Conservation (phyloP, 2,888 invertebrate species). For the Oscheius onirici region DNA sequence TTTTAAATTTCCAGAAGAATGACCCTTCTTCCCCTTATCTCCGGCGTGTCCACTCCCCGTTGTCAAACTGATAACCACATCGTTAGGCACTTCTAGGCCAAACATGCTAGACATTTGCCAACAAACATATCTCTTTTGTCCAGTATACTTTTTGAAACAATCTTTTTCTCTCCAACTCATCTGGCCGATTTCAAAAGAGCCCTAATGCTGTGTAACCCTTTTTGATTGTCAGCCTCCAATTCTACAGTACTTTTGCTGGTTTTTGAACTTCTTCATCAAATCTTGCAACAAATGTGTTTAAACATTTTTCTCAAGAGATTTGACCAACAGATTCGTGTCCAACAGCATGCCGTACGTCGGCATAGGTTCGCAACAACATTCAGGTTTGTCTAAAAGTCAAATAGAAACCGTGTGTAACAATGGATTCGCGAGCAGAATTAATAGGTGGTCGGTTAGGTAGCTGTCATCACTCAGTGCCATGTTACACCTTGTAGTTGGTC, state of each 20-base stretch:
- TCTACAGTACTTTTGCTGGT: too few species aligned
- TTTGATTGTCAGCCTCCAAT: too few species aligned
- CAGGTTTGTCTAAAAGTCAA: not conserved
- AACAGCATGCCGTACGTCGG: constrained; percentile 59
- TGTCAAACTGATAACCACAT: constrained; percentile 4
- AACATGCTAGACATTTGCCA: too few species aligned
- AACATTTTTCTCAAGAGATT: too few species aligned
- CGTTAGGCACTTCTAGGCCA: not conserved
- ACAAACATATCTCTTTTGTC: not conserved
- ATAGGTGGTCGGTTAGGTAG: constrained; percentile 25
- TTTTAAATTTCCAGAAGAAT: not conserved
- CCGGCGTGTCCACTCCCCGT: not conserved
- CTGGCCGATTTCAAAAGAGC: not conserved
- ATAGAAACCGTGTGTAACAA: not conserved
- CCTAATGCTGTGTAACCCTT: too few species aligned
- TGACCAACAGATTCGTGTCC: too few species aligned
- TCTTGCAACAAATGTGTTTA: too few species aligned
- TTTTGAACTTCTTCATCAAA: too few species aligned
- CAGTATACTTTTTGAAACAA: too few species aligned
- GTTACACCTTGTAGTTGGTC: constrained; percentile 26
- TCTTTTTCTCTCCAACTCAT: not conserved
- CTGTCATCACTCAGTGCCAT: constrained; percentile 16
- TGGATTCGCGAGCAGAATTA: constrained; percentile 1
- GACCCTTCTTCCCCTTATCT: constrained; percentile 4
- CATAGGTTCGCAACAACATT: constrained; percentile 43